These are phyloP conservation scores for Albula goreensis DNA, from an alignment of 2,113 vertebrate genomes.

Conservation along the genomic window DNA sequence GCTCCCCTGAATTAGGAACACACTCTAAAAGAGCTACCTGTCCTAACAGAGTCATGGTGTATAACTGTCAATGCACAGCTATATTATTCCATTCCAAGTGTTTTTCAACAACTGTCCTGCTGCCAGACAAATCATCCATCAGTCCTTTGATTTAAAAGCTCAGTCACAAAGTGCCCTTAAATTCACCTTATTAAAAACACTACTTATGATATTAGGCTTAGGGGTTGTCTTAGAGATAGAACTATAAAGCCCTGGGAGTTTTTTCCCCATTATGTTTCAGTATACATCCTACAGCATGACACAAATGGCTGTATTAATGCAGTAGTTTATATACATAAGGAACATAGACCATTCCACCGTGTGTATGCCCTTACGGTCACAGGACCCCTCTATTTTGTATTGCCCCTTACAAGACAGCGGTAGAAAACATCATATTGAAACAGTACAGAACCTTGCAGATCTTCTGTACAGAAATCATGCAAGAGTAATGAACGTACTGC, in stretches of 20 bases:
- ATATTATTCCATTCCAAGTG: neutral
- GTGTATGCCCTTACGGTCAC: constrained; percentile 16
- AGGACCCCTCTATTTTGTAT: neutral
- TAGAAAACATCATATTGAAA: neutral
- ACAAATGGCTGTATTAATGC: constrained; percentile 27
- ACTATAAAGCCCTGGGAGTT: neutral
- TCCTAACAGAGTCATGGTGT: neutral
- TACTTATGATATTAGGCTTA: too few relatives aligned
- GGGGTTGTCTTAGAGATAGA: neutral
- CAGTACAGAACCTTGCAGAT: neutral
- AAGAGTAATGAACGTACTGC: too few relatives aligned
- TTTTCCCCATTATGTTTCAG: neutral
- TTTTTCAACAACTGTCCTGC: neutral
- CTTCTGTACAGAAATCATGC: neutral
- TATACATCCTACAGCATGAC: constrained; percentile 20
- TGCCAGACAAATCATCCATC: neutral
- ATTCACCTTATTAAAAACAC: neutral
- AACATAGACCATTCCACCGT: constrained; percentile 31
- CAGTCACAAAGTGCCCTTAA: neutral
- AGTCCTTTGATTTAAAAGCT: neutral
- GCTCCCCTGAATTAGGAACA: neutral
- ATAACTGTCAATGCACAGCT: neutral
- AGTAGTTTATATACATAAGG: constrained; percentile 13
- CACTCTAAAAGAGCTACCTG: neutral
- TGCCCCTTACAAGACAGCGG: neutral